Conservation (phyloP, 92 coral and sea anemone species). For the Epizoanthus ramosus region DNA sequence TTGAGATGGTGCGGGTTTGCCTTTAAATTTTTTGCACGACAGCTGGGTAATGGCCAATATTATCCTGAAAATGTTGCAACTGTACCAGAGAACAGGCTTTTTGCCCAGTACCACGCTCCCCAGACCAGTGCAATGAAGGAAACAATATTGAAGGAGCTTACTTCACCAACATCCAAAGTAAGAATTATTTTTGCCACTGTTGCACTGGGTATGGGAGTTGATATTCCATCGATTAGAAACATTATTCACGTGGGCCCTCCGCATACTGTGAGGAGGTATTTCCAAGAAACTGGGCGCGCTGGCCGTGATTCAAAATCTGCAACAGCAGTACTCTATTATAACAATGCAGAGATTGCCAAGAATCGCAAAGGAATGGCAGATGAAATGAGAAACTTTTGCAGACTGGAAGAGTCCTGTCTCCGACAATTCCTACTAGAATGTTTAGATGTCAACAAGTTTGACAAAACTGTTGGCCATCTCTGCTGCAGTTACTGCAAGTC, state of each 20-base stretch:
- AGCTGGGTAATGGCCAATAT: conserved; percentile 41
- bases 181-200: conserved; percentile 72
- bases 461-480: not conserved
- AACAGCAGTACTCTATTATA: conserved; percentile 38
- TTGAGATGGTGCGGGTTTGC: conserved; percentile 65
- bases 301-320: conserved; percentile 40
- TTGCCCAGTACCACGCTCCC: conserved; percentile 41
- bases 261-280: conserved; percentile 19
- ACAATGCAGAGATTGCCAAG: conserved; percentile 38
- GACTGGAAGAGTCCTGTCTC: conserved; percentile 22
- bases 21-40: conserved; percentile 25
- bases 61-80: conserved; percentile 1
- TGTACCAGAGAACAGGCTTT: conserved; percentile 29
- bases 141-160: conserved; percentile 27
- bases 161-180: conserved; percentile 5
- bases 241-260: conserved; percentile 54
- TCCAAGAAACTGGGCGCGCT: conserved; percentile 49
- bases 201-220: conserved; percentile 75
- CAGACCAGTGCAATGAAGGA: conserved; percentile 66
- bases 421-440: conserved; percentile 22
- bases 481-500: conserved; percentile 29
- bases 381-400: conserved; percentile 29
- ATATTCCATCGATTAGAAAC: conserved; percentile 47
- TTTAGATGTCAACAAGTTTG: conserved; percentile 17
- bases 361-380: conserved; percentile 31